These are phyloP conservation scores for Tyto alba DNA, from an alignment of 2,113 vertebrate species.

Conservation along the genomic window DNA sequence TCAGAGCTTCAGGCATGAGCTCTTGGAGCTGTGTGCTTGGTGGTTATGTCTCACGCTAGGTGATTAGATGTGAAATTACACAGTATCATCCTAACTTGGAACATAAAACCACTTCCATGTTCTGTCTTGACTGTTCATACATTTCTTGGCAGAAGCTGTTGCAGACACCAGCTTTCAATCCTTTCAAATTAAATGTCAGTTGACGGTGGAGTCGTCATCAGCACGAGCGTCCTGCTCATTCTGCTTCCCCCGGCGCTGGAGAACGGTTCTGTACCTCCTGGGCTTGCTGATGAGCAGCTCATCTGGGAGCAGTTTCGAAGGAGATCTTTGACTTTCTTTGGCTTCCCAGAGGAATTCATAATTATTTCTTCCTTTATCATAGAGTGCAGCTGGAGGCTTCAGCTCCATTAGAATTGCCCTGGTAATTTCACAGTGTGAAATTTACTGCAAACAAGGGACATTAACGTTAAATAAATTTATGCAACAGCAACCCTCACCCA, in stretches of 20 bases:
- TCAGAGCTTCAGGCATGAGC: not conserved
- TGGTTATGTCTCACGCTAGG: not conserved
- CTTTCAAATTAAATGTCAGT: slow-evolving; percentile 44
- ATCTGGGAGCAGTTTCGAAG: slow-evolving; percentile 45
- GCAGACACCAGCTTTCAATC: slow-evolving; percentile 23
- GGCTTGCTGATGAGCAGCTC: slow-evolving; percentile 47
- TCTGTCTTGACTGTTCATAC: slow-evolving; percentile 38
- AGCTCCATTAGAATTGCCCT: slow-evolving; percentile 62
- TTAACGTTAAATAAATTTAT: slow-evolving; percentile 64
- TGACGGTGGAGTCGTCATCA: not conserved
- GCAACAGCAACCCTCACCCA: slow-evolving; percentile 59
- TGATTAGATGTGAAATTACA: slow-evolving; percentile 49
- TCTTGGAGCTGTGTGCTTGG: not conserved
- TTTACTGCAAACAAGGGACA: slow-evolving; percentile 65
- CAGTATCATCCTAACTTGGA: slow-evolving; percentile 21
- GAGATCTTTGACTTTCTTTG: slow-evolving; percentile 63
- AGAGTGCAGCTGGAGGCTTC: slow-evolving; percentile 63
- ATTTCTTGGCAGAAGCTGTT: slow-evolving; percentile 33
- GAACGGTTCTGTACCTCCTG: not conserved
- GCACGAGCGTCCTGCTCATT: not conserved
- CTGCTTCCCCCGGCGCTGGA: not conserved
- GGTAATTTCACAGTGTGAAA: slow-evolving; percentile 63
- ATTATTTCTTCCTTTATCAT: slow-evolving; percentile 67
- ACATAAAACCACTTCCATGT: slow-evolving; percentile 13
- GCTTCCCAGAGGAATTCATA: slow-evolving; percentile 55